A percentile compares a stretch with the other conserved stretches of the same genome.
These are phyloP conservation scores for Manacus vitellinus DNA, from an alignment of 2,113 vertebrate species.

Conservation along the genomic window DNA sequence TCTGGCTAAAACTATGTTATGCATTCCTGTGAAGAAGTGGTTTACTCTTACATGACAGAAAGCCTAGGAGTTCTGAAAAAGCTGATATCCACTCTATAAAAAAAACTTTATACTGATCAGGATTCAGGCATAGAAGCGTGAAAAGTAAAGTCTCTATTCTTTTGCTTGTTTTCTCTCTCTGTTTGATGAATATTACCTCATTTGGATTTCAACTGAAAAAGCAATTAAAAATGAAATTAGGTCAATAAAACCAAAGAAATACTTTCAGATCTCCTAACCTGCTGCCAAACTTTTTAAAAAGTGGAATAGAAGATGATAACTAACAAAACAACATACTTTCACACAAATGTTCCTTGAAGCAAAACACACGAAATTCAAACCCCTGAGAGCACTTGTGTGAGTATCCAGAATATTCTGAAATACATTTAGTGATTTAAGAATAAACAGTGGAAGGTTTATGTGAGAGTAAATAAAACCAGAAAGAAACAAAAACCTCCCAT, in stretches of 20 bases:
- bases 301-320: background rate
- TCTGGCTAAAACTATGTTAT: background rate
- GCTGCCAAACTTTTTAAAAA: background rate
- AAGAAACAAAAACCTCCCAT: background rate
- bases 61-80: background rate
- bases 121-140: background rate
- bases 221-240: slow-evolving; percentile 31
- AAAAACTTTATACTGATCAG: background rate
- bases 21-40: background rate
- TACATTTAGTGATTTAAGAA: background rate
- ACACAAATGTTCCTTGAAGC: background rate
- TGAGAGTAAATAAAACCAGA: background rate
- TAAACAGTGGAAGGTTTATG: background rate
- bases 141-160: background rate
- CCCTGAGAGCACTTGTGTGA: background rate
- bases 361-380: background rate
- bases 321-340: background rate
- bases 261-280: background rate
- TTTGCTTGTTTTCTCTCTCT: background rate
- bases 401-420: background rate
- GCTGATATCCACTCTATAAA: background rate
- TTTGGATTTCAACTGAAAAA: background rate
- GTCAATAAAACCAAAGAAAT: background rate
- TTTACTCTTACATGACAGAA: background rate
- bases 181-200: background rate